Evolutionary conservation across 2,888 invertebrate species (phyloP).

Genomic region (Fabriciana adippe): DNA sequence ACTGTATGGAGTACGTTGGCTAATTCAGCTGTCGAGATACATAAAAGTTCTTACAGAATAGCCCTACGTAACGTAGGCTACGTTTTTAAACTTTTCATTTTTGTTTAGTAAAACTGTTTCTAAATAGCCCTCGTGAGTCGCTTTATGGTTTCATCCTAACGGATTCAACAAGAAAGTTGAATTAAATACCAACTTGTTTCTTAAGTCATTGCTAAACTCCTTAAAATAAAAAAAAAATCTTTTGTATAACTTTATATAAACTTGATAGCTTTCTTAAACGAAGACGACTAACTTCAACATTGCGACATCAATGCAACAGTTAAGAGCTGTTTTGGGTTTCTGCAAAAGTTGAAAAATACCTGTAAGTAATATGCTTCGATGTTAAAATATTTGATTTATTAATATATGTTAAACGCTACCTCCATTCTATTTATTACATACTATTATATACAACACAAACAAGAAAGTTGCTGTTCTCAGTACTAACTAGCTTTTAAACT

Average conservation of each 20-base stretch:
- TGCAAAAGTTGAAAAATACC: neutral
- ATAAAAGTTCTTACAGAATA: constrained; percentile 3
- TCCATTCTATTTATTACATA: no score
- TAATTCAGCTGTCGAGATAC: neutral
- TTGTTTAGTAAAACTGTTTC: constrained; percentile 17
- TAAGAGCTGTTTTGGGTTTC: neutral
- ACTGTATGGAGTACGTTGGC: no score
- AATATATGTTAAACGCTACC: no score
- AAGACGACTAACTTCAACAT: neutral
- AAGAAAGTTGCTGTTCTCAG: no score
- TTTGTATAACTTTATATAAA: constrained; percentile 17
- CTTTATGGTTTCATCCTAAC: constrained; percentile 17
- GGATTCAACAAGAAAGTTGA: constrained; percentile 14
- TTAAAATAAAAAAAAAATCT: constrained; percentile 4
- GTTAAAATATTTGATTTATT: no score
- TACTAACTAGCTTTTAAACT: no score
- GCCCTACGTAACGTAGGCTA: no score
- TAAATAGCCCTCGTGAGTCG: constrained; percentile 10
- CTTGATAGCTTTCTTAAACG: constrained; percentile 19
- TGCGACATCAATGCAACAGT: constrained; percentile 6
- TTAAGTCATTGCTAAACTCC: constrained; percentile 12
- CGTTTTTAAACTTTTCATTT: neutral
- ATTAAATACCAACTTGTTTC: constrained; percentile 21
- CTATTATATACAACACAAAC: no score
- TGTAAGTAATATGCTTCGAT: neutral